Evolutionary conservation across 92 coral and sea anemone genomes (phyloP).

Genomic region (Porites divaricata): DNA sequence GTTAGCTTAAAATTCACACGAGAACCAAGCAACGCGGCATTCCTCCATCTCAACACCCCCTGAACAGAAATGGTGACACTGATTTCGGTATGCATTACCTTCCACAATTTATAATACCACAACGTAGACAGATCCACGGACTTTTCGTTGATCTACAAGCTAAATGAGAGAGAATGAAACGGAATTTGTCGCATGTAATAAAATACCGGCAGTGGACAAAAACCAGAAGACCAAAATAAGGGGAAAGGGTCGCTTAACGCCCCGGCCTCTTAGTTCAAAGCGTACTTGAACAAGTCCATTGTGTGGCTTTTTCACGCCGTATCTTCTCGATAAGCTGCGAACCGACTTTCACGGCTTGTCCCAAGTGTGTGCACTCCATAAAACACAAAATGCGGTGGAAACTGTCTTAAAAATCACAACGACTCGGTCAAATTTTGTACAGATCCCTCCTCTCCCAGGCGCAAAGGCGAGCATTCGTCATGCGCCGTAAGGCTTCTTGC

Average conservation of each 20-base stretch:
- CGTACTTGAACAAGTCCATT: slow-evolving; percentile 94
- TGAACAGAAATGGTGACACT: slow-evolving; percentile 12
- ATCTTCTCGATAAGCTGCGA: slow-evolving; percentile 87
- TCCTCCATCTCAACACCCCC: slow-evolving; percentile 40
- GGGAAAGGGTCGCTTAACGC: slow-evolving; percentile 34
- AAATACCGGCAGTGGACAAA: slow-evolving; percentile 37
- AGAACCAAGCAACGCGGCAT: slow-evolving; percentile 30
- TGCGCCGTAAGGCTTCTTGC: slow-evolving; percentile 67
- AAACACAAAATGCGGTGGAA: slow-evolving; percentile 38
- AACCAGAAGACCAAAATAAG: slow-evolving; percentile 47
- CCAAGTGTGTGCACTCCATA: slow-evolving; percentile 98
- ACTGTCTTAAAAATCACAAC: slow-evolving; percentile 46
- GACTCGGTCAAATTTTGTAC: slow-evolving; percentile 58
- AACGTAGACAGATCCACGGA: slow-evolving; percentile 96
- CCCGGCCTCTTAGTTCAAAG: slow-evolving; percentile 12
- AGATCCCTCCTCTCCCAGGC: slow-evolving; percentile 58
- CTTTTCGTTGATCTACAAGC: slow-evolving; percentile 96
- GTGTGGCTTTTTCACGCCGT: slow-evolving; percentile 77
- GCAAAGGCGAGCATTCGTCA: slow-evolving; percentile 67
- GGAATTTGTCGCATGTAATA: slow-evolving; percentile 4
- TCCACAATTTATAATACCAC: slow-evolving; percentile 94
- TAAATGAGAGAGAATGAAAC: slow-evolving; percentile 32
- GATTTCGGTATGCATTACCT: slow-evolving; percentile 64
- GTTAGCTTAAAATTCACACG: neutral
- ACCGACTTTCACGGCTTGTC: slow-evolving; percentile 86